Percentiles rank a stretch among this genome's conserved stretches.
Evolutionary conservation across 2,113 vertebrate species (phyloP).

Genomic region (Hiodon alosoides): DNA sequence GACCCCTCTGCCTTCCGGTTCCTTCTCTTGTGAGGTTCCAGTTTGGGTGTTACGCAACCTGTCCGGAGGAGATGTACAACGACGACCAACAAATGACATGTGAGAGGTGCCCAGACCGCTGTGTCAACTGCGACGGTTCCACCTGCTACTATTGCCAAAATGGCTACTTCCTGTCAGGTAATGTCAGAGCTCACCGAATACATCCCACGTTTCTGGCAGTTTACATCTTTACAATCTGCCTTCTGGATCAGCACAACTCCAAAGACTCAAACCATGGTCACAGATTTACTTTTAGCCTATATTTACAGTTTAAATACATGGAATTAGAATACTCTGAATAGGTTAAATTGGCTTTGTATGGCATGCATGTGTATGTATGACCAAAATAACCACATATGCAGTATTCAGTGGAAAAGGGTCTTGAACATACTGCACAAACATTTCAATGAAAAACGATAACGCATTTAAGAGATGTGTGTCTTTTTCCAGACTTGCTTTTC

Average conservation of each 20-base stretch:
- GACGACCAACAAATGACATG: slow-evolving; percentile 54
- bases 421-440: too few relatives aligned
- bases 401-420: too few relatives aligned
- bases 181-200: slow-evolving; percentile 11
- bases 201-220: neutral
- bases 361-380: too few relatives aligned
- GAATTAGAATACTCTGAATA: too few relatives aligned
- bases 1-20: neutral
- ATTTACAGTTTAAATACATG: neutral
- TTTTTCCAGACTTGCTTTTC: too few relatives aligned
- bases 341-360: too few relatives aligned
- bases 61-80: slow-evolving; percentile 75
- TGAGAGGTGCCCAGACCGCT: slow-evolving; percentile 58
- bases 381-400: too few relatives aligned
- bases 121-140: slow-evolving; percentile 66
- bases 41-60: slow-evolving; percentile 65
- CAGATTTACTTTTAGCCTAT: neutral
- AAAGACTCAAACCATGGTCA: neutral
- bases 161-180: slow-evolving; percentile 73
- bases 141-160: slow-evolving; percentile 74
- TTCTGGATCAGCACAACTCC: neutral
- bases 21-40: slow-evolving; percentile 59
- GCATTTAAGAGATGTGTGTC: too few relatives aligned
- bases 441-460: too few relatives aligned
- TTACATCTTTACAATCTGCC: neutral